Conservation (phyloP, 2,888 invertebrate species). For the Cantharis rustica region DNA sequence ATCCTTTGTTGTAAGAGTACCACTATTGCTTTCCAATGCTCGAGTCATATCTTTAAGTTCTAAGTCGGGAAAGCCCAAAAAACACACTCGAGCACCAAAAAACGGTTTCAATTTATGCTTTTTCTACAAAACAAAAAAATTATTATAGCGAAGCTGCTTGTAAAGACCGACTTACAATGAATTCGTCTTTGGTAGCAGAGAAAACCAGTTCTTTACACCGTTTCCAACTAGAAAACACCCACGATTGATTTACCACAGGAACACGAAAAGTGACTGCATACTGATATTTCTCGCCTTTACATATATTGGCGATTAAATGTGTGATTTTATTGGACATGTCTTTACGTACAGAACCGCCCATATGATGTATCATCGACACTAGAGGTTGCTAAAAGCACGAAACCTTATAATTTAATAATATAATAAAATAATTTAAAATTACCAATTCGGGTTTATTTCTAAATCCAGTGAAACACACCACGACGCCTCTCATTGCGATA, state of each 20-base stretch:
- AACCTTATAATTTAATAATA: not conserved
- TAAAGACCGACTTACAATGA: constrained; percentile 62
- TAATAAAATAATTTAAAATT: constrained; percentile 50
- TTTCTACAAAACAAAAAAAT: constrained; percentile 55
- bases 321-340: constrained; percentile 89
- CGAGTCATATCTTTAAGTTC: constrained; percentile 93
- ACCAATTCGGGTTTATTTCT: constrained; percentile 89
- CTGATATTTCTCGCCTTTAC: constrained; percentile 91
- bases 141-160: not conserved
- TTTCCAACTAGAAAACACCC: constrained; percentile 90
- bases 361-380: constrained; percentile 89
- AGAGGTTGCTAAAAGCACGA: constrained; percentile 71
- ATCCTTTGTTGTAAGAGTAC: constrained; percentile 74
- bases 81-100: constrained; percentile 83
- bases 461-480: constrained; percentile 92
- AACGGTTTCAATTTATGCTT: constrained; percentile 84
- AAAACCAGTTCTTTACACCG: constrained; percentile 72
- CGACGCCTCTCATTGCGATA: constrained; percentile 84
- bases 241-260: constrained; percentile 85
- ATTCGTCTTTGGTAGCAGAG: constrained; percentile 70
- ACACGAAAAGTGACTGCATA: constrained; percentile 89
- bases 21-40: constrained; percentile 84
- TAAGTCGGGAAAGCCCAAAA: constrained; percentile 87
- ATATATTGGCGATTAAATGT: constrained; percentile 89
- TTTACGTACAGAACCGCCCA: constrained; percentile 95